A percentile compares a stretch with the other conserved stretches of the same genome.
These are phyloP conservation scores for Vanacampus margaritifer DNA, from an alignment of 2,113 vertebrate species.

Conservation along the genomic window DNA sequence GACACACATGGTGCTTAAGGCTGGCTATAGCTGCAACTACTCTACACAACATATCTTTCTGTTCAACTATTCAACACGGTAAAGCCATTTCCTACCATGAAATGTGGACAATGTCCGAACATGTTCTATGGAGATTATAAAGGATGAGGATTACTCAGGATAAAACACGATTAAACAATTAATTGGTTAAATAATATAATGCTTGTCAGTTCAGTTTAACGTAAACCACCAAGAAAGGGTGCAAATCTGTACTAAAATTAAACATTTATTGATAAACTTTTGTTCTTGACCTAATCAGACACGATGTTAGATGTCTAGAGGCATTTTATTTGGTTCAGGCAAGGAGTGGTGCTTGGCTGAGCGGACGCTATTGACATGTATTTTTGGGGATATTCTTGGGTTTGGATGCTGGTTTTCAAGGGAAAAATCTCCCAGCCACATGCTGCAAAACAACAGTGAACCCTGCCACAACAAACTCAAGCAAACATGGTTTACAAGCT, in stretches of 20 bases:
- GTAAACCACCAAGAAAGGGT: not conserved
- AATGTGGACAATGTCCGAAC: not conserved
- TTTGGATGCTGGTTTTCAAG: not conserved
- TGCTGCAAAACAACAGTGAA: not conserved
- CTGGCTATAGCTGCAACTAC: slow-evolving; percentile 30
- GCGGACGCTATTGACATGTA: too few relatives aligned
- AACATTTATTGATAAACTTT: not conserved
- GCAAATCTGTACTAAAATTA: not conserved
- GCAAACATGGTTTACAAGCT: not conserved
- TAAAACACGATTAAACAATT: not conserved
- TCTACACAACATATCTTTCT: slow-evolving; percentile 17
- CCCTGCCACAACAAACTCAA: not conserved
- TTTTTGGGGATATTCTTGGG: not conserved
- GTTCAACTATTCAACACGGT: not conserved
- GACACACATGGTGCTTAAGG: slow-evolving; percentile 36
- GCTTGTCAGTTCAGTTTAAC: not conserved
- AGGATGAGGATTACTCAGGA: not conserved
- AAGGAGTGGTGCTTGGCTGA: too few relatives aligned
- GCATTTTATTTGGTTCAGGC: too few relatives aligned
- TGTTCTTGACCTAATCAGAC: too few relatives aligned
- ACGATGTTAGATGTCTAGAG: too few relatives aligned
- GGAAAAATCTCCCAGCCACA: not conserved
- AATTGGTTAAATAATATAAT: not conserved
- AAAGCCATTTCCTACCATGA: not conserved
- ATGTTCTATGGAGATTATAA: not conserved